phyloP scores from a whole-genome alignment of 2,797 vertebrate species.

The Microctenopoma stevenorrisi region DNA sequence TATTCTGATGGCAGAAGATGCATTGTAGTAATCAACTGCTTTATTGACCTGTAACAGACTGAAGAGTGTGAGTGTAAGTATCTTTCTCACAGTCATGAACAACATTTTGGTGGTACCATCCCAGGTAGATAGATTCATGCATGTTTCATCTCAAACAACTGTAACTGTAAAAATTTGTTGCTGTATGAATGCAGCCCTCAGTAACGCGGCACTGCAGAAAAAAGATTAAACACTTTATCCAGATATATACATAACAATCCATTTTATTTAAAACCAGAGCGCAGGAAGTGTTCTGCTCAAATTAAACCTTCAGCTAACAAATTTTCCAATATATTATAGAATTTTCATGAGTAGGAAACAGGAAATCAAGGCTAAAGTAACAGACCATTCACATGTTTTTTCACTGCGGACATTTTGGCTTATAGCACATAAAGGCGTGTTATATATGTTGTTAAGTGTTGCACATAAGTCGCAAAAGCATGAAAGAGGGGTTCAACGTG shows the following conservation, averaged over 20 bases:
- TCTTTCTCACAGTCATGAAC: not conserved
- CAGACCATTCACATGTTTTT: not conserved
- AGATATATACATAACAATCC: not conserved
- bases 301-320: not conserved
- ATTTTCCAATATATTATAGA: not conserved
- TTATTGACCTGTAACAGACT: constrained; percentile 78
- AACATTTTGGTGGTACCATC: not conserved
- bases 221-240: not conserved
- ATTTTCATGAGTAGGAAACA: too few relatives aligned
- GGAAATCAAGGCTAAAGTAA: not conserved
- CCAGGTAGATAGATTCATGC: not conserved
- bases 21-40: constrained; percentile 77
- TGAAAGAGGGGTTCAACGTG: not conserved
- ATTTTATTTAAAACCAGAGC: not conserved
- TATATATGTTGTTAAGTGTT: too few relatives aligned
- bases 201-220: not conserved
- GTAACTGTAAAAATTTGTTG: too few relatives aligned
- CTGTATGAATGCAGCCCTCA: not conserved
- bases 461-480: not conserved
- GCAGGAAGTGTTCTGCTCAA: not conserved
- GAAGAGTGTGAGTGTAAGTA: not conserved
- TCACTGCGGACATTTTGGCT: not conserved
- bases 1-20: constrained; percentile 72
- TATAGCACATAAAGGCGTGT: too few relatives aligned
- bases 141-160: not conserved